A percentile compares a stretch with the other conserved stretches of the same genome.
Conservation (phyloP, 2,113 vertebrate genomes). For the Corvus cornix region DNA sequence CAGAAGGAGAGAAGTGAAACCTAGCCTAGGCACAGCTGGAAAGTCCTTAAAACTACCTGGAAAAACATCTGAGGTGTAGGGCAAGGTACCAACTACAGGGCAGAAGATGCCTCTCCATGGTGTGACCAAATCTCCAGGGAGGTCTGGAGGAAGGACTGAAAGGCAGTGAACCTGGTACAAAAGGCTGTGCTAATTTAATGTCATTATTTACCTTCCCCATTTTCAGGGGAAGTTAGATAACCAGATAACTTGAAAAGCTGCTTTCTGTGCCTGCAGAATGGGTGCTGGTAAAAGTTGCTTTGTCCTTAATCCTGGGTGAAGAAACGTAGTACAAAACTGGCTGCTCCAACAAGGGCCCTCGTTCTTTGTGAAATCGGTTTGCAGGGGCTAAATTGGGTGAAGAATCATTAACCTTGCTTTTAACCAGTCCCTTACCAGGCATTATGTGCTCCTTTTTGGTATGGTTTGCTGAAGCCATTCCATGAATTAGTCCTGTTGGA, state of each 20-base stretch:
- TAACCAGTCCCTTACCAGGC: background rate
- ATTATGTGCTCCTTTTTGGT: background rate
- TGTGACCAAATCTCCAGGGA: background rate
- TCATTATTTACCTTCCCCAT: background rate
- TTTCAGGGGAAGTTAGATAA: background rate
- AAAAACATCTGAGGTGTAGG: background rate
- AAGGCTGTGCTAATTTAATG: background rate
- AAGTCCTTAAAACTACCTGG: background rate
- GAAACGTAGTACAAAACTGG: background rate
- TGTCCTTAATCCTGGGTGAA: background rate
- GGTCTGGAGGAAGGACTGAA: background rate
- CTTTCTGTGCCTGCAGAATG: background rate
- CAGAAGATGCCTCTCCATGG: background rate
- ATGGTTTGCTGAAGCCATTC: background rate
- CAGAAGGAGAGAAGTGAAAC: background rate
- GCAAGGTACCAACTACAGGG: background rate
- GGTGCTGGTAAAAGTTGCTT: background rate
- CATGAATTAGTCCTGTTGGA: background rate
- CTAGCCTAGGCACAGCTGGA: background rate
- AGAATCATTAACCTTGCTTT: background rate
- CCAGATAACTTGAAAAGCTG: background rate
- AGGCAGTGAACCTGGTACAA: background rate
- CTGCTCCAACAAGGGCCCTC: background rate
- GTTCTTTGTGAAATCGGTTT: fast-evolving
- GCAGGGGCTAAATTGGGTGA: background rate